Conservation (phyloP, 2,113 vertebrate genomes). For the Eptatretus burgeri region DNA sequence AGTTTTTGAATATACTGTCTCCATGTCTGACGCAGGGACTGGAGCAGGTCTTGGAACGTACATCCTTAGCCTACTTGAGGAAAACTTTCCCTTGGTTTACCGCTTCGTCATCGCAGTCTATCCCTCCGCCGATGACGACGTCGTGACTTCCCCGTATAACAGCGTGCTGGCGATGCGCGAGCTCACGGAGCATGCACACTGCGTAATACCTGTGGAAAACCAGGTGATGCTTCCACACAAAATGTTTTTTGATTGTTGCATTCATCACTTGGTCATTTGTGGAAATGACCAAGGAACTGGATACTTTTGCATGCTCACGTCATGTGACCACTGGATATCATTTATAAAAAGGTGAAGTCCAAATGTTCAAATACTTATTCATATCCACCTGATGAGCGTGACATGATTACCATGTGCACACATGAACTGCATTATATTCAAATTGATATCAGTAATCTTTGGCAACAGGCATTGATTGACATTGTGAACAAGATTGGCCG, state of each 20-base stretch:
- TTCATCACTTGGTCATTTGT: too few relatives aligned
- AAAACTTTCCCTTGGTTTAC: constrained; percentile 74
- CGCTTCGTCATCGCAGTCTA: constrained; percentile 61
- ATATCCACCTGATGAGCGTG: too few relatives aligned
- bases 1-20: too few relatives aligned
- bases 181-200: constrained; percentile 68
- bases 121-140: constrained; percentile 68
- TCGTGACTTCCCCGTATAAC: constrained; percentile 89
- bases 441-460: neutral
- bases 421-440: too few relatives aligned
- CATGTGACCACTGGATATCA: too few relatives aligned
- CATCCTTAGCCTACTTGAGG: constrained; percentile 48
- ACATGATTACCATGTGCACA: too few relatives aligned
- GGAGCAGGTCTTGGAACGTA: constrained; percentile 77
- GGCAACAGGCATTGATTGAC: constrained; percentile 50
- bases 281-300: too few relatives aligned
- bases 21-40: constrained; percentile 28
- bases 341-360: too few relatives aligned
- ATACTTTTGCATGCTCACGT: too few relatives aligned
- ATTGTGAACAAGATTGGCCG: constrained; percentile 60
- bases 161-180: constrained; percentile 71
- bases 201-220: constrained; percentile 72
- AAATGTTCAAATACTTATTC: too few relatives aligned
- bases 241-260: too few relatives aligned
- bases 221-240: constrained; percentile 23